A percentile compares a stretch with the other conserved stretches of the same genome.
Evolutionary conservation across 2,888 invertebrate species (phyloP).

Genomic region (Tenthredo scrophulariae): DNA sequence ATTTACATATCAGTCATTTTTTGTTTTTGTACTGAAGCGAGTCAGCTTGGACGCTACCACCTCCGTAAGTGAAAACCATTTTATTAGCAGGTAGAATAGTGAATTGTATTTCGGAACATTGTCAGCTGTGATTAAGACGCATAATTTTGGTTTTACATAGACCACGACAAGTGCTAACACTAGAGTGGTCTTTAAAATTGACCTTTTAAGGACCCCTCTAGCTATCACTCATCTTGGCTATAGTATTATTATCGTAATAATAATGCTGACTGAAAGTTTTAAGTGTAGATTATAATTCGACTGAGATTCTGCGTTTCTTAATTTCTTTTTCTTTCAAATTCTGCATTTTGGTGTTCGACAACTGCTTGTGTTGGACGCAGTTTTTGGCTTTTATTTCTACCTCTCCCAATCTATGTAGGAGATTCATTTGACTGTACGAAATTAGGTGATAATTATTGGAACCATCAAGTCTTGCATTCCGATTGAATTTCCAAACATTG

Average conservation of each 20-base stretch:
- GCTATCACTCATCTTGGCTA: neutral
- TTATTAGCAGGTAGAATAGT: conserved; percentile 58
- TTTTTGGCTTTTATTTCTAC: neutral
- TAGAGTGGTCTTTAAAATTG: no score
- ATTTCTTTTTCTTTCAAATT: neutral
- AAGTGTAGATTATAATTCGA: neutral
- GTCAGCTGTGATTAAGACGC: neutral
- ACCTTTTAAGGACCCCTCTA: no score
- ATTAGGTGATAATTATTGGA: neutral
- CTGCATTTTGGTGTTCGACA: conserved; percentile 15
- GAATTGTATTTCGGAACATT: neutral
- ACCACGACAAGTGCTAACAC: neutral
- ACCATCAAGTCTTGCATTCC: neutral
- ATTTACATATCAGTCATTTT: conserved; percentile 56
- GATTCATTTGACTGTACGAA: neutral
- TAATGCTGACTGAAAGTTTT: no score
- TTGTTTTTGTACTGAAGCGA: conserved; percentile 68
- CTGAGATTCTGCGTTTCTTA: conserved; percentile 1
- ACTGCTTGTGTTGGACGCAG: conserved; percentile 6
- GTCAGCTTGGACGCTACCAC: conserved; percentile 68
- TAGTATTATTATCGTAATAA: neutral
- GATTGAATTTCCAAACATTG: neutral
- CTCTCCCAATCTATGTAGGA: neutral
- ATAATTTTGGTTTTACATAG: neutral
- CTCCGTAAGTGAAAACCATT: conserved; percentile 68